A percentile compares a stretch with the other conserved stretches of the same genome.
These are phyloP conservation scores for Lutraria rhynchaena DNA, from an alignment of 1,140 invertebrate genomes.

Conservation along the genomic window DNA sequence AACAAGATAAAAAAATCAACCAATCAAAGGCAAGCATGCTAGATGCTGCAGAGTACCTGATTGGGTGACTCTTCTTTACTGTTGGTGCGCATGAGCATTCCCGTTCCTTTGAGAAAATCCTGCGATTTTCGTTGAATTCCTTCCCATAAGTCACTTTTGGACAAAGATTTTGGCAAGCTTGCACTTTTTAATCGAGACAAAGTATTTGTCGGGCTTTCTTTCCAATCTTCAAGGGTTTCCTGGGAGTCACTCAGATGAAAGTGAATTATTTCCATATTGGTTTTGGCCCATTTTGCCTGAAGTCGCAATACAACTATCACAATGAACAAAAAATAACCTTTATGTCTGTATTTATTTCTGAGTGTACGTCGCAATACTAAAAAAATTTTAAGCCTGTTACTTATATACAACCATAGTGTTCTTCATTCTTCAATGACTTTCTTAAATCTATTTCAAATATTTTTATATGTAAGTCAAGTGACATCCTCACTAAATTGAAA, in stretches of 20 bases:
- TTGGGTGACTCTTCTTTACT: slow-evolving; percentile 74
- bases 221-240: slow-evolving; percentile 78
- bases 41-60: slow-evolving; percentile 65
- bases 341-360: no score
- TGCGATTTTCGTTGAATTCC: slow-evolving; percentile 78
- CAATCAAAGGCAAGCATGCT: slow-evolving; percentile 56
- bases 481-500: no score
- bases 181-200: slow-evolving; percentile 74
- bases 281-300: slow-evolving; percentile 76
- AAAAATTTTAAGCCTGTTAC: no score
- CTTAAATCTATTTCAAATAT: no score
- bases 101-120: slow-evolving; percentile 77
- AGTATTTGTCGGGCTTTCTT: slow-evolving; percentile 63
- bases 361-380: no score
- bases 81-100: slow-evolving; percentile 70
- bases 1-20: slow-evolving; percentile 27
- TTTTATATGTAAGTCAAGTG: no score
- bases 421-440: no score
- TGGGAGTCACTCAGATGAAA: slow-evolving; percentile 72
- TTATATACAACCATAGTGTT: no score
- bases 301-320: slow-evolving; percentile 40
- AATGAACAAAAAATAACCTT: not conserved
- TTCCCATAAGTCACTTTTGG: slow-evolving; percentile 73
- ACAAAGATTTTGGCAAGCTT: slow-evolving; percentile 75
- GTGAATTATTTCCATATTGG: slow-evolving; percentile 58